Evolutionary conservation across 64 coral and sea anemone species (phyloP).

Genomic region (Montipora capricornis): DNA sequence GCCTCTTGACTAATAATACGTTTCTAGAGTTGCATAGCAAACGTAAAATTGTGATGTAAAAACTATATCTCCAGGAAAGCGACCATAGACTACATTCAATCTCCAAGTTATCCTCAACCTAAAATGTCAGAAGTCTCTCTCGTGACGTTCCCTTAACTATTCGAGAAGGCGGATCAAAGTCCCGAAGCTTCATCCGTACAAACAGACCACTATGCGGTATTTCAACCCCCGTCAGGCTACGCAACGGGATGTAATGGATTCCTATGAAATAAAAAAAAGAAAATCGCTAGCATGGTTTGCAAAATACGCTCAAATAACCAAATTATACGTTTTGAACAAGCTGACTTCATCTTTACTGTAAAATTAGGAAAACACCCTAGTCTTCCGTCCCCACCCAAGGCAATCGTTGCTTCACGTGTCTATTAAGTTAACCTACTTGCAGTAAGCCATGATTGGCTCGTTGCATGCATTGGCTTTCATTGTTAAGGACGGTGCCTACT

Average conservation of each 20-base stretch:
- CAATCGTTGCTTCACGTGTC: too few species aligned
- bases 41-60: too few species aligned
- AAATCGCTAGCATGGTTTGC: too few species aligned
- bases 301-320: too few species aligned
- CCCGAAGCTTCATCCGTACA: conserved; percentile 86
- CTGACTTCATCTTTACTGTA: neutral
- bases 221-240: conserved; percentile 81
- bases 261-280: conserved; percentile 33
- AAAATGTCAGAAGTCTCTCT: conserved; percentile 87
- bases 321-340: too few species aligned
- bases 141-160: conserved; percentile 86
- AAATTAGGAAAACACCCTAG: neutral
- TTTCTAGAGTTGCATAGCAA: too few species aligned
- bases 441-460: too few species aligned
- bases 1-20: too few species aligned
- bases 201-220: conserved; percentile 84
- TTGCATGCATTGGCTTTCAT: too few species aligned
- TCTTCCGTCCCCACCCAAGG: too few species aligned
- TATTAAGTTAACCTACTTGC: too few species aligned
- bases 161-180: conserved; percentile 74
- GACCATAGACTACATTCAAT: neutral
- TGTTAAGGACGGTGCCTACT: too few species aligned
- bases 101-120: neutral
- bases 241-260: conserved; percentile 79
- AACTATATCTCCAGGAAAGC: neutral